Conservation (phyloP, 2,888 invertebrate genomes). For the Amphimallon solstitiale region DNA sequence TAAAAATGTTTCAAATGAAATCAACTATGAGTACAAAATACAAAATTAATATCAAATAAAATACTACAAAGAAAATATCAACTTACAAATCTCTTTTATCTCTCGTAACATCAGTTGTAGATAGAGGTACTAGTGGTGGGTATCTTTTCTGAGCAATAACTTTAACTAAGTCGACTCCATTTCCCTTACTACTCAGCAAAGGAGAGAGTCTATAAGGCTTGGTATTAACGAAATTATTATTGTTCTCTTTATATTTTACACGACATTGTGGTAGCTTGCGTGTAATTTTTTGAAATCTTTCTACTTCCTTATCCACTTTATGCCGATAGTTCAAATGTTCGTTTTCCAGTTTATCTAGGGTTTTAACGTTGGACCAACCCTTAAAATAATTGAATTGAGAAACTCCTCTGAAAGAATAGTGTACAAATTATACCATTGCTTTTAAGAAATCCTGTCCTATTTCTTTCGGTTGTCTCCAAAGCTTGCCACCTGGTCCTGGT, state of each 20-base stretch:
- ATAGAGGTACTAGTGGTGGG: slow-evolving; percentile 66
- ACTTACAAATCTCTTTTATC: slow-evolving; percentile 64
- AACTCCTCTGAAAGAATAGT: neutral
- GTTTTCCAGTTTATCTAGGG: slow-evolving; percentile 55
- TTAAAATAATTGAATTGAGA: slow-evolving; percentile 42
- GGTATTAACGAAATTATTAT: slow-evolving; percentile 36
- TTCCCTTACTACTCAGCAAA: slow-evolving; percentile 55
- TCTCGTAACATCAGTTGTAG: slow-evolving; percentile 67
- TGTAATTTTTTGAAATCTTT: slow-evolving; percentile 11
- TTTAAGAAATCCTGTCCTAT: slow-evolving; percentile 79
- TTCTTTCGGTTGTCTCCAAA: slow-evolving; percentile 79
- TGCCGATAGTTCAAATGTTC: slow-evolving; percentile 44
- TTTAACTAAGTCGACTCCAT: slow-evolving; percentile 81
- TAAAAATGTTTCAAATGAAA: too few species aligned
- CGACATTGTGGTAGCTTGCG: slow-evolving; percentile 37
- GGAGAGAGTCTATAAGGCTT: slow-evolving; percentile 53
- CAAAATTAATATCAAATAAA: neutral
- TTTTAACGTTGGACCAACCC: slow-evolving; percentile 62
- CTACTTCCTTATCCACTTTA: slow-evolving; percentile 19
- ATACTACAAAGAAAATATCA: slow-evolving; percentile 18
- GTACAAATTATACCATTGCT: slow-evolving; percentile 71
- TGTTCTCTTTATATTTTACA: slow-evolving; percentile 38
- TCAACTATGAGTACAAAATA: too few species aligned
- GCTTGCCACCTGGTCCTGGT: slow-evolving; percentile 76
- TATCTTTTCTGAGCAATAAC: slow-evolving; percentile 75